Base-by-base conservation (phyloP, 2,797 vertebrate species). In the Eurystomus glaucurus region DNA sequence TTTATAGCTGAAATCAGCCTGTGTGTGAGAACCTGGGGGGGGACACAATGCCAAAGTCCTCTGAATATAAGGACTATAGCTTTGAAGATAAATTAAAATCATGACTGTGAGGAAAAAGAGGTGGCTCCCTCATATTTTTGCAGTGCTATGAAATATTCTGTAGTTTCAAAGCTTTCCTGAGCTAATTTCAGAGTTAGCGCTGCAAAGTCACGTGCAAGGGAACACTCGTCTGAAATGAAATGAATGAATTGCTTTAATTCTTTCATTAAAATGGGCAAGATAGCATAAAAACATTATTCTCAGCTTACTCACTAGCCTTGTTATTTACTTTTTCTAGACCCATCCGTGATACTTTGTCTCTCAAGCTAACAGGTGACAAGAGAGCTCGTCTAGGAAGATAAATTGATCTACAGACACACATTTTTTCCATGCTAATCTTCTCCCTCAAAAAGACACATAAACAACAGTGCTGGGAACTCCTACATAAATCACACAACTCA, bases 401-500 rank as follows among this genome's bases (percentile, higher is more conserved):
- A 94, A 96, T 11, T 54, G 61, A 93, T 55, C 58, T 69, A 81
- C 57, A 91, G 60, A 60, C 72, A 66, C 35, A 29, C 55, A 1
- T 33, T 80, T 93, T 77, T 92, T 39, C 65, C 80, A 65, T 10
- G 2, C 31, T 90, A 35, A 95, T 92, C 83, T 60, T 48, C 82
- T 81, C 85, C 76, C 62, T 83, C 87, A 57, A 74, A 95, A 60
- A 50, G 70, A 64, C 64, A 50, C 48, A 37, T 39, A 77, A 92
- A 92, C 70, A 92, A 35, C 81, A 72, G 84, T 6, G 2, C 75
- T 0, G 2, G 79, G 68, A 90, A 83, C 87, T 68, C 85, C 85
- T n/a, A 89, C 85, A 81, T 85, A 95, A 96, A 95, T 94, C 94
- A 88, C 60, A 83, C 48, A 77, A 52, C 64, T 78, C 85, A 41